Evolutionary conservation across 2,113 vertebrate species (phyloP).

Genomic region (Toxostoma redivivum): DNA sequence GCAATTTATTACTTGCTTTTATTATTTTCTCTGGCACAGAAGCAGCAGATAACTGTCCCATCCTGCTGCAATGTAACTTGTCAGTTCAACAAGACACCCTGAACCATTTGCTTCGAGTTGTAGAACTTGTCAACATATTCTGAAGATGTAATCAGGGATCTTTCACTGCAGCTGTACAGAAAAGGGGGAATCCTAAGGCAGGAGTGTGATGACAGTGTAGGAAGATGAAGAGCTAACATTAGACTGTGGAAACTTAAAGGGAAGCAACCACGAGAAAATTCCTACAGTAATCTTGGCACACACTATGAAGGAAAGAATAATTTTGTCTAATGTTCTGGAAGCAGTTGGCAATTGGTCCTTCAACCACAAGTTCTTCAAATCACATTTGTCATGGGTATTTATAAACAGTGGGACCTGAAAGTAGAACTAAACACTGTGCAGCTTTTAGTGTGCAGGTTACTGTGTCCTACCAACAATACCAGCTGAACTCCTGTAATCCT

Average conservation of each 20-base stretch:
- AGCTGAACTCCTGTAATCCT: neutral
- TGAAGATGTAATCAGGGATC: neutral
- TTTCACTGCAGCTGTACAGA: neutral
- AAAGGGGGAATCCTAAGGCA: neutral
- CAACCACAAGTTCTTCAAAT: neutral
- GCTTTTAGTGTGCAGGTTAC: neutral
- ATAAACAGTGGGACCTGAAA: neutral
- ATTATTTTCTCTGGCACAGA: neutral
- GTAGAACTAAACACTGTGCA: neutral
- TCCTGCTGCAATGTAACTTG: neutral
- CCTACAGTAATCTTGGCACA: neutral
- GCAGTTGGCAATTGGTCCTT: neutral
- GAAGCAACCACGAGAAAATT: neutral
- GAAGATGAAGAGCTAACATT: neutral
- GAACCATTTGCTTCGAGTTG: neutral
- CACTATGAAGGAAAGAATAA: accelerated
- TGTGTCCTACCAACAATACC: neutral
- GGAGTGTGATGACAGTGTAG: neutral
- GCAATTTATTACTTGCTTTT: neutral
- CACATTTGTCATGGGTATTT: neutral
- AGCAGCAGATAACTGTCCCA: neutral
- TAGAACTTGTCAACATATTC: neutral
- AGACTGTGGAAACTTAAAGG: neutral
- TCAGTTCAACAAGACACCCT: neutral
- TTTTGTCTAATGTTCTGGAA: neutral